These are phyloP conservation scores for Zygogramma bicolorata DNA, from an alignment of 2,888 invertebrate genomes.

Conservation along the genomic window DNA sequence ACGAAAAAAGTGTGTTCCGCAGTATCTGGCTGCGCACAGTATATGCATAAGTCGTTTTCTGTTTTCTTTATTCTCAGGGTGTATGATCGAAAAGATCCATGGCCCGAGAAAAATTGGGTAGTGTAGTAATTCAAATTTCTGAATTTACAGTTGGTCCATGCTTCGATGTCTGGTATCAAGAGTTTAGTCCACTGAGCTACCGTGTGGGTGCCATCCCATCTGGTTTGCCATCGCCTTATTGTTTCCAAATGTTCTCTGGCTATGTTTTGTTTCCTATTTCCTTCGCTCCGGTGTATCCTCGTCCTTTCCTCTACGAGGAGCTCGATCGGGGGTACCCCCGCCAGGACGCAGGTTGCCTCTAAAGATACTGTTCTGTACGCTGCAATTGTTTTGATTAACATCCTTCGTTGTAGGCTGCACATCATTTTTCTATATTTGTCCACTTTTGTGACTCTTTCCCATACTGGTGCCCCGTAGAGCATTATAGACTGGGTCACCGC, in stretches of 20 bases:
- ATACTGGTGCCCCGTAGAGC: no score
- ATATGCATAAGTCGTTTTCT: conserved; percentile 11
- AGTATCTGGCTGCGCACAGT: conserved; percentile 22
- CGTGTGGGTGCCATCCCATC: neutral
- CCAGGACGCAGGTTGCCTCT: conserved; percentile 26
- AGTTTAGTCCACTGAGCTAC: neutral
- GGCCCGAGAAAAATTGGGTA: neutral
- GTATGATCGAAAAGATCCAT: conserved; percentile 12
- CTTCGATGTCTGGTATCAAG: neutral
- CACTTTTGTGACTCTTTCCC: no score
- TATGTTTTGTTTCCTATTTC: neutral
- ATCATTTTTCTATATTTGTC: no score
- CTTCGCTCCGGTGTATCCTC: neutral
- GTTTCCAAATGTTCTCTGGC: conserved; percentile 3
- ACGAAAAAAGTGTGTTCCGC: conserved; percentile 28
- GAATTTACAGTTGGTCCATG: neutral
- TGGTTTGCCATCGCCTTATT: neutral
- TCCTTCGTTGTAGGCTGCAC: no score
- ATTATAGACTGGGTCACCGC: no score
- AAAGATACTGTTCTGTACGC: conserved; percentile 38
- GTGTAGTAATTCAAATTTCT: neutral
- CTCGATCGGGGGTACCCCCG: conserved; percentile 24
- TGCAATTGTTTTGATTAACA: no score
- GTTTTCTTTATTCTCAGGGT: conserved; percentile 23
- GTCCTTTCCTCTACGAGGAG: conserved; percentile 9